Percentiles rank a stretch among this genome's conserved stretches.
Evolutionary conservation across 2,797 vertebrate species (phyloP).

Genomic region (Sebastolobus altivelis): DNA sequence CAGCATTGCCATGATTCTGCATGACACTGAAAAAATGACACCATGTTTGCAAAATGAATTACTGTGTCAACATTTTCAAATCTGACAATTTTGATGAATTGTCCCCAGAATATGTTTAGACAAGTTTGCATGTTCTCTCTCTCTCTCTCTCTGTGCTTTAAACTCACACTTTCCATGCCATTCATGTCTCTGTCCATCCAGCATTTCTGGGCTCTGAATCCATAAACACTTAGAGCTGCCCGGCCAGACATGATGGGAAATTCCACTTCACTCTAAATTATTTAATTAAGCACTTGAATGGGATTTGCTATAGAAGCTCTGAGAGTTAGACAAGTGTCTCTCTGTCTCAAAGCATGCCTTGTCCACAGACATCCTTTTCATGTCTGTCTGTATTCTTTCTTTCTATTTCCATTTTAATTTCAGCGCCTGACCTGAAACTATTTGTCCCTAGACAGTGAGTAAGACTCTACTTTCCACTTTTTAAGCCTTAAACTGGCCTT

Average conservation of each 20-base stretch:
- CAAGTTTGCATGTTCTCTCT: conserved; percentile 28
- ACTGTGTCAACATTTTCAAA: neutral
- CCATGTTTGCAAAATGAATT: conserved; percentile 5
- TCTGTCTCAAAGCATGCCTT: conserved; percentile 41
- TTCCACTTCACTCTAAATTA: conserved; percentile 67
- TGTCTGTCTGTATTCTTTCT: conserved; percentile 18
- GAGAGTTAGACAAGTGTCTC: conserved; percentile 60
- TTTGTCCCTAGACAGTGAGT: conserved; percentile 8
- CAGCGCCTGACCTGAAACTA: conserved; percentile 13
- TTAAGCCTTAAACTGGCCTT: conserved; percentile 34
- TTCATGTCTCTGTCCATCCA: conserved; percentile 35
- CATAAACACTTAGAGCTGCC: conserved; percentile 46
- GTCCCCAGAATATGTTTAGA: conserved; percentile 28
- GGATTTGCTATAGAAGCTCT: conserved; percentile 45
- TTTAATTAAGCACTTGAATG: conserved; percentile 71
- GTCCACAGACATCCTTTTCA: conserved; percentile 39
- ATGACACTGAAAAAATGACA: neutral
- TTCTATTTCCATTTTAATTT: conserved; percentile 21
- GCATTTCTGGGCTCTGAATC: conserved; percentile 47
- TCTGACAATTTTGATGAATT: conserved; percentile 16
- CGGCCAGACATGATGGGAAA: conserved; percentile 68
- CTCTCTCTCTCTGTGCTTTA: conserved; percentile 12
- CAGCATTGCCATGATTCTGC: conserved; percentile 2
- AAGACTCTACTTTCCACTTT: conserved; percentile 11
- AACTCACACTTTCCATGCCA: conserved; percentile 54